Evolutionary conservation across 2,797 vertebrate species (phyloP).

Genomic region (Sandelia bainsii): DNA sequence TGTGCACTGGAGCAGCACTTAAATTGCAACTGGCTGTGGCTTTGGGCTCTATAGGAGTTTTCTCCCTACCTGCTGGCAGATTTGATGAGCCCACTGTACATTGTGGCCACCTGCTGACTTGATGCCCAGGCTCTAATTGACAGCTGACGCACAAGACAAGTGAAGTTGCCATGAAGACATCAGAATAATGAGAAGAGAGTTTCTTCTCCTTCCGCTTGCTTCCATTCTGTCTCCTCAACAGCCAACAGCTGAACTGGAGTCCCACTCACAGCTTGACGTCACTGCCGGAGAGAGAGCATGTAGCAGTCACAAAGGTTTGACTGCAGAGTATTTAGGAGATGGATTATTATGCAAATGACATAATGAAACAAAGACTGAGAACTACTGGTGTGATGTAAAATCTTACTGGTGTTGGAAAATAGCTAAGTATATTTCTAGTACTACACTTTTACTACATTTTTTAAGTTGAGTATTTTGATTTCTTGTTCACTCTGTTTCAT

Average conservation of each 20-base stretch:
- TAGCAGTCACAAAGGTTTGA: slow-evolving; percentile 20
- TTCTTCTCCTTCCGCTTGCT: slow-evolving; percentile 19
- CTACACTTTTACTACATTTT: too few relatives aligned
- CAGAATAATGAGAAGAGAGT: slow-evolving; percentile 67
- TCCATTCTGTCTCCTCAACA: slow-evolving; percentile 38
- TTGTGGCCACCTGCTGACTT: slow-evolving; percentile 49
- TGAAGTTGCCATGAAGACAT: slow-evolving; percentile 47
- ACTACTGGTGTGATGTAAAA: too few relatives aligned
- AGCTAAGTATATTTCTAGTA: too few relatives aligned
- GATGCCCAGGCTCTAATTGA: slow-evolving; percentile 64
- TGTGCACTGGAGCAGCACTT: slow-evolving; percentile 48
- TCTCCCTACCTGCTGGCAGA: slow-evolving; percentile 48
- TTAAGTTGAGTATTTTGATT: too few relatives aligned
- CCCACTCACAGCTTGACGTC: slow-evolving; percentile 47
- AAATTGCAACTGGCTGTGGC: slow-evolving; percentile 71
- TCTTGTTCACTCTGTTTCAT: too few relatives aligned
- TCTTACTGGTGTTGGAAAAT: too few relatives aligned
- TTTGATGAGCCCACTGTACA: slow-evolving; percentile 58
- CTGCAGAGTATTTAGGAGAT: slow-evolving; percentile 30
- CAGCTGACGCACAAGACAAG: slow-evolving; percentile 67
- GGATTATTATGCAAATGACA: slow-evolving; percentile 15
- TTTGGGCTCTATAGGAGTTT: slow-evolving; percentile 52
- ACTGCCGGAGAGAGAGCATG: slow-evolving; percentile 19
- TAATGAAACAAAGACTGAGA: too few relatives aligned
- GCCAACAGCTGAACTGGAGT: slow-evolving; percentile 41